Base-by-base conservation (phyloP, 1,140 invertebrate species). In the Drosophila sulfurigaster region DNA sequence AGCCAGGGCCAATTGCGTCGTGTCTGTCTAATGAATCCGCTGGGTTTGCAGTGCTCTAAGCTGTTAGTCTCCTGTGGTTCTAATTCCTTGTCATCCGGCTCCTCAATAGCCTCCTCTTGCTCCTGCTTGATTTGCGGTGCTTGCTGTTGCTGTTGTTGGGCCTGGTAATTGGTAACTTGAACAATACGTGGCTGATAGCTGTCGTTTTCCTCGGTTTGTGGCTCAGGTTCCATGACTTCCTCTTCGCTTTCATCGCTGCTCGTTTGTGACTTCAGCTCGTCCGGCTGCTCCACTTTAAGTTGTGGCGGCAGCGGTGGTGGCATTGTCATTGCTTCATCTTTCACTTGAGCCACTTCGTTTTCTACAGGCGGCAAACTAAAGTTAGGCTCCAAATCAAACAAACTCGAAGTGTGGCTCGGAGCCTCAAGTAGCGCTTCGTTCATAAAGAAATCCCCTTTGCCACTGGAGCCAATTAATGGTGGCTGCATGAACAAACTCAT, bases 1-100 rank as follows among this genome's bases (percentile, higher is more conserved):
- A 91, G 43, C 92, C 92, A 92, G 5, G 90, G 92, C 78, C 81
- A 91, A 43, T 82, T 80, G n/a, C 90, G 78, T 10, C 78, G 82
- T 0, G 73, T 67, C 5, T 77, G 75, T 8, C 90, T 72, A 0
- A 66, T 68, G 46, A 92, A 92, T 1, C 92, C 81, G 60, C 92
- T 92, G 32, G 90, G 87, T 41, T 79, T 77, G 45, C 87, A 92
- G 1, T 48, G 71, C 38, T 77, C 83, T 1, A 78, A 5, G 1
- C 2, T 38, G 16, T 11, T 32, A 0, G 45, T 52, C 0, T 62
- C 58, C 7, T 11, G 2, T 5, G 7, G 15, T 5, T 65, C 38
- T 1, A 16, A 0, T 2, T 60, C 49, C n/a, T 20, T 5, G 2
- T 76, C 81, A 0, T 75, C 63, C 3, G 25, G 38, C 10, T 87